A percentile compares a stretch with the other conserved stretches of the same genome.
Conservation (phyloP, 1,140 invertebrate species). For the Nephila pilipes region DNA sequence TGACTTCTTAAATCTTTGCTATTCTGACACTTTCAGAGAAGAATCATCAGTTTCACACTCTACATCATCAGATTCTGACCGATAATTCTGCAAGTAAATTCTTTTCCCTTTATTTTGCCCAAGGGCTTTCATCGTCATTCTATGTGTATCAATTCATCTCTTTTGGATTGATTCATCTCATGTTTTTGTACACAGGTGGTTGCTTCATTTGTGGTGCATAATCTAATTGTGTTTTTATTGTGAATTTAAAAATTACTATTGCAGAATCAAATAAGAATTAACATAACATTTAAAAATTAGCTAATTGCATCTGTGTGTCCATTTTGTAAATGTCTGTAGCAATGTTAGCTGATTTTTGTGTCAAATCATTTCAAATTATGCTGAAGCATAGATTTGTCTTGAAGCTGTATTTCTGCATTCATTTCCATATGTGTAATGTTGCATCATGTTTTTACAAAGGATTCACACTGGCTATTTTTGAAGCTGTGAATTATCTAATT, state of each 20-base stretch:
- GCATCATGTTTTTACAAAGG: background rate
- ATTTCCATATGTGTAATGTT: background rate
- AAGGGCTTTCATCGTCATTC: constrained; percentile 26
- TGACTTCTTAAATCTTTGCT: constrained; percentile 77
- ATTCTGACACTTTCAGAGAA: constrained; percentile 63
- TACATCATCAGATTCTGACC: constrained; percentile 61
- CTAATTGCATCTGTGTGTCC: background rate
- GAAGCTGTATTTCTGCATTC: background rate
- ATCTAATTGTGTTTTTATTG: background rate
- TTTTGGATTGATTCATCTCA: background rate
- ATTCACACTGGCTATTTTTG: background rate
- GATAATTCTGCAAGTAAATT: constrained; percentile 39
- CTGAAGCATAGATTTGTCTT: background rate
- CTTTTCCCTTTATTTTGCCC: background rate
- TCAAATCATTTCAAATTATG: background rate
- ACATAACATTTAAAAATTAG: background rate
- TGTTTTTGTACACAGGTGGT: constrained; percentile 10
- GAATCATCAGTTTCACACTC: constrained; percentile 12
- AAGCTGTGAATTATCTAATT: background rate
- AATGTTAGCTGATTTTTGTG: background rate
- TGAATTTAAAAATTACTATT: background rate
- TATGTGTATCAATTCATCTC: background rate
- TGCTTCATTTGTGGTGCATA: constrained; percentile 26
- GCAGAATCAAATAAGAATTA: background rate
- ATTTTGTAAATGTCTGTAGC: background rate